Evolutionary conservation across 2,888 invertebrate genomes (phyloP), one percentile per base, ranked within the genome.

Genomic region (Ennomos quercinarius): DNA sequence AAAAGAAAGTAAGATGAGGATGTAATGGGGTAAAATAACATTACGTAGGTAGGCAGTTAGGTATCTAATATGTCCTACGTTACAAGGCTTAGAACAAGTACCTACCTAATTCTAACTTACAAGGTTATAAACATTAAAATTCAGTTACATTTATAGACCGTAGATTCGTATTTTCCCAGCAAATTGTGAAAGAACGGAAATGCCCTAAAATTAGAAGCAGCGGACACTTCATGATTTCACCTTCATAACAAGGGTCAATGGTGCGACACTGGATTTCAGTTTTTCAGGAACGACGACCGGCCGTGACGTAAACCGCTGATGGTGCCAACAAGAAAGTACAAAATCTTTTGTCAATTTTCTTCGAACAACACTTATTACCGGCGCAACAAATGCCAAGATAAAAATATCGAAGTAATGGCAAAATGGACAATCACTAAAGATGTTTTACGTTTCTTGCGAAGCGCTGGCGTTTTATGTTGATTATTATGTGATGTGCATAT

Each of bases 241-340:
- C 77, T 79, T 79, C 71, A 71, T 13, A 35, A 70, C 77, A 73
- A 75, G 75, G 76, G 81, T 80, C 83, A 81, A 74, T 75, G 76
- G 61, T 78, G 80, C 70, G 79, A 75, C 78, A 75, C 72, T 74
- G 74, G 70, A 69, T 63, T 74, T 64, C 77, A 77, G 77, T 72
- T 78, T 78, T 86, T 86, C 84, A 88, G 80, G 85, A 83, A 78
- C 83, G 77, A 76, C 78, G 84, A 82, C 83, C 84, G 83, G 65
- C 83, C 86, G 68, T 89, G 89, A 89, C 86, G 85, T 71, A 80
- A 74, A 65, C 61, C 63, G 52, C 53, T 46, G 57, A 55, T 54
- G 66, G 48, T 80, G 83, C 82, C 81, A 80, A 47, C 44, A 80
- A 72, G 74, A 76, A 78, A 80, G 71, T 71, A 66, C 65, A 72